These are phyloP conservation scores for Trigoniulus corallinus DNA, from an alignment of 1,140 invertebrate species.

Conservation along the genomic window DNA sequence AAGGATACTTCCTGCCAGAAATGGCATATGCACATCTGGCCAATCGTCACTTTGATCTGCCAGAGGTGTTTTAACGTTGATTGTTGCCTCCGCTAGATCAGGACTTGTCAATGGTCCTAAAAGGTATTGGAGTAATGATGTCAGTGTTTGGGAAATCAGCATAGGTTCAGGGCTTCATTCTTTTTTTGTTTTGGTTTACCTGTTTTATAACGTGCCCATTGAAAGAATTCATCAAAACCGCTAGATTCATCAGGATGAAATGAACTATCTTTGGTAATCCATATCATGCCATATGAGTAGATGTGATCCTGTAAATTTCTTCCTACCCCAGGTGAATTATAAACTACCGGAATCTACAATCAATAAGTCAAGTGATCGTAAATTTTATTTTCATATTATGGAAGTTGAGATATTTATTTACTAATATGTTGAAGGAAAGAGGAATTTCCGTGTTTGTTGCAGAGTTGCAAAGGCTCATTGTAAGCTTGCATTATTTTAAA, in stretches of 20 bases:
- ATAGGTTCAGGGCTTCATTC: too few species aligned
- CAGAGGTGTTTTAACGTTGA: conserved; percentile 62
- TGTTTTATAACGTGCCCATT: too few species aligned
- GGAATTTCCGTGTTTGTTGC: too few species aligned
- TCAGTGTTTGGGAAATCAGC: too few species aligned
- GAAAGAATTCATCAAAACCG: too few species aligned
- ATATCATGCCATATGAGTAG: neutral
- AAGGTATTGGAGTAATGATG: too few species aligned
- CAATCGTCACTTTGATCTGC: conserved; percentile 64
- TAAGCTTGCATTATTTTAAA: too few species aligned
- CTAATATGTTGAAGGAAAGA: neutral
- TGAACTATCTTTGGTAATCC: too few species aligned
- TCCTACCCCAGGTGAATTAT: conserved; percentile 30
- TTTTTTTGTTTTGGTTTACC: too few species aligned
- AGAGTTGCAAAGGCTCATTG: too few species aligned
- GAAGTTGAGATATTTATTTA: neutral
- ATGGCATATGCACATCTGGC: conserved; percentile 84
- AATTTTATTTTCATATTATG: neutral
- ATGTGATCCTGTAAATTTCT: conserved; percentile 30
- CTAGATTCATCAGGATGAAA: too few species aligned
- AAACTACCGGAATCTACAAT: conserved; percentile 9
- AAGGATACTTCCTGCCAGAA: conserved; percentile 74
- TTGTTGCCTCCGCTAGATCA: neutral
- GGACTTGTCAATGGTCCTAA: neutral
- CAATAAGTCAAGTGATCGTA: too few species aligned